Percentiles rank a stretch among this genome's conserved stretches.
These are phyloP conservation scores for Himalopsyche phryganea DNA, from an alignment of 1,140 invertebrate genomes.

Conservation along the genomic window DNA sequence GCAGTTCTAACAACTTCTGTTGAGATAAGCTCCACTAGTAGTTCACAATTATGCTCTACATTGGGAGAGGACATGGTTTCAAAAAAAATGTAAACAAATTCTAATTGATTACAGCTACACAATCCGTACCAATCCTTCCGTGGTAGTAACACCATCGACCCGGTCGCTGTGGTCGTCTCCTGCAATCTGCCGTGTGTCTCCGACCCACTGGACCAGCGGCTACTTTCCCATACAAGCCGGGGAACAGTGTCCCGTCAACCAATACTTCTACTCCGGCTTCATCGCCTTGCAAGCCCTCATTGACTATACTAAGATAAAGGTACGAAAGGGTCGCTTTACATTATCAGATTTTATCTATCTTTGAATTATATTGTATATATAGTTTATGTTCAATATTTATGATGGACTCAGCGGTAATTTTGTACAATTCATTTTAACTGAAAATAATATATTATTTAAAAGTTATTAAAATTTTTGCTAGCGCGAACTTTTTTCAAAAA, in stretches of 20 bases:
- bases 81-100: too few species aligned
- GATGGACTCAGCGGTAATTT: too few species aligned
- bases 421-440: too few species aligned
- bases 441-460: too few species aligned
- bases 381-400: too few species aligned
- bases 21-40: too few species aligned
- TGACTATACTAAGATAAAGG: conserved; percentile 68
- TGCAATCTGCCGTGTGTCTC: conserved; percentile 63
- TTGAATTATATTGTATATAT: too few species aligned
- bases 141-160: conserved; percentile 58
- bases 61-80: too few species aligned
- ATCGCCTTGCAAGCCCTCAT: conserved; percentile 67
- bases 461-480: not conserved
- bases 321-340: conserved; percentile 37
- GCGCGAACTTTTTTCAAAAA: not conserved
- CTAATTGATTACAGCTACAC: conserved; percentile 65
- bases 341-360: too few species aligned
- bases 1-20: too few species aligned
- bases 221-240: conserved; percentile 62
- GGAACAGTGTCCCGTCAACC: conserved; percentile 67
- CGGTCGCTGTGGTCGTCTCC: conserved; percentile 60
- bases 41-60: too few species aligned
- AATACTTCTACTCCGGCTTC: conserved; percentile 74
- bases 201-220: conserved; percentile 58
- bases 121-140: conserved; percentile 67